Base-by-base conservation (phyloP, 2,797 vertebrate species). In the Cephalopachus bancanus region DNA sequence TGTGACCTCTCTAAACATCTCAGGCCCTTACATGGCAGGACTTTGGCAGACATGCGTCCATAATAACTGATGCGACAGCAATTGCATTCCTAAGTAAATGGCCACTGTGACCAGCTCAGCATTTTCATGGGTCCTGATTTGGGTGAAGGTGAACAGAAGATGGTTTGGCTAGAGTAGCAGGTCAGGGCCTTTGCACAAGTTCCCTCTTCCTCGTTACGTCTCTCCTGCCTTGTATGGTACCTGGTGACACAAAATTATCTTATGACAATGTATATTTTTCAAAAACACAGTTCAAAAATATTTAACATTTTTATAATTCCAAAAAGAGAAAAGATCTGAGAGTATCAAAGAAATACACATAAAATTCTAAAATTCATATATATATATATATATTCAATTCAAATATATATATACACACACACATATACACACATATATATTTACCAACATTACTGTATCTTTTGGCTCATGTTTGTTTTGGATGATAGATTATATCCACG, bases 271-370 rank as follows among this genome's bases (percentile, higher is more conserved):
- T 72, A 7, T 19, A 69, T 24, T 76, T 51, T 67, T 91, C 59
- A 72, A 95, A 95, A 78, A 55, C 15, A 89, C 26, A 80, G 26
- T 79, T 71, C 44, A 72, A 53, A 88, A 88, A 30, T 33, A 51
- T 91, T 83, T 84, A 74, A 91, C 10, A 72, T 37, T 83, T 67
- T 67, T 16, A 62, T 5, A 16, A 57, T 28, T 59, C 6, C 33
- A 24, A 74, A 90, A 94, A 84, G 16, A 65, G 49, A 91, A 89
- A 91, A 57, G 16, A 74, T 37, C 69, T 92, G 33, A 62, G 90
- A 64, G 9, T 83, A 16, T 92, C 49, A 60, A 57, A 81, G 74
- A 55, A 89, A 85, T 53, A 84, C 14, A n/a, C 6, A 78, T 72
- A 28, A 10, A 67, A 57, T 90, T 80, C 10, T 49, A 64, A 96